Evolutionary conservation across 2,797 vertebrate species (phyloP).

Genomic region (Aphelocoma californica): DNA sequence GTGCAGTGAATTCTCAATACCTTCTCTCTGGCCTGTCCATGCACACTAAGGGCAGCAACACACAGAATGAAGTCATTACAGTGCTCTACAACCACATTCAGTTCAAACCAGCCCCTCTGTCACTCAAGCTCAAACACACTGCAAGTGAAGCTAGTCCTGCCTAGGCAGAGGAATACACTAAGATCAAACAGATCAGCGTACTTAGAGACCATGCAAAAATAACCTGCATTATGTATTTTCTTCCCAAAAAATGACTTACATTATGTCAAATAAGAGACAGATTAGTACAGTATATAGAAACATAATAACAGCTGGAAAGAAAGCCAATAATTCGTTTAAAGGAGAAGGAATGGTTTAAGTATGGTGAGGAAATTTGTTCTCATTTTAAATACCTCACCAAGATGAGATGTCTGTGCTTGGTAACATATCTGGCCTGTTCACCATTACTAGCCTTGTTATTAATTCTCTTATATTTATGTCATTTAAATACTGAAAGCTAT

Average conservation of each 20-base stretch:
- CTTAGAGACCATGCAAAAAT: background rate
- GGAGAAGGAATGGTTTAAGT: background rate
- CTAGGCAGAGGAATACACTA: background rate
- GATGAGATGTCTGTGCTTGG: background rate
- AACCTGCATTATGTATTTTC: background rate
- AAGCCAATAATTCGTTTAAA: background rate
- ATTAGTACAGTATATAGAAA: background rate
- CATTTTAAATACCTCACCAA: background rate
- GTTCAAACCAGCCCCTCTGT: background rate
- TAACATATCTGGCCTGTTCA: background rate
- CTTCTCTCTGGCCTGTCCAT: background rate
- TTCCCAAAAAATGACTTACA: background rate
- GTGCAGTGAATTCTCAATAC: background rate
- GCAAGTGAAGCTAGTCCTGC: background rate
- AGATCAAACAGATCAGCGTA: background rate
- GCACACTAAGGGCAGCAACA: background rate
- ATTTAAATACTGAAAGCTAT: conserved; percentile 21
- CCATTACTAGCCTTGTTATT: background rate
- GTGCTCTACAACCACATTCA: background rate
- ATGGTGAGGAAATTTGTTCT: background rate
- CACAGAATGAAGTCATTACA: background rate
- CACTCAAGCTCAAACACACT: background rate
- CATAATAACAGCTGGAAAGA: background rate
- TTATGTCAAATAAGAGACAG: background rate
- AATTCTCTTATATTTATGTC: background rate